phyloP scores from a whole-genome alignment of 2,797 vertebrate genomes.

The Hippopotamyrus pictus region DNA sequence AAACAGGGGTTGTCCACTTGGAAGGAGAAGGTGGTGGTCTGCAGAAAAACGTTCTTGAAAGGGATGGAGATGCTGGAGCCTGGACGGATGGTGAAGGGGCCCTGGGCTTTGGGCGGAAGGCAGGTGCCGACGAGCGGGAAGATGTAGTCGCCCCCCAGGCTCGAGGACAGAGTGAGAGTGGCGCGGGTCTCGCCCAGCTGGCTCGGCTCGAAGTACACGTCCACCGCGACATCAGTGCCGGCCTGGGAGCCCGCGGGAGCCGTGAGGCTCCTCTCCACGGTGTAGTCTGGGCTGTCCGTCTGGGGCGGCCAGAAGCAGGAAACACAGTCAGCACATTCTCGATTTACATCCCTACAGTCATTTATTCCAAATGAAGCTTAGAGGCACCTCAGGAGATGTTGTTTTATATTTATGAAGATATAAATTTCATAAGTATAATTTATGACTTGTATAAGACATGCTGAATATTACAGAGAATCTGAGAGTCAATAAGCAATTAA shows the following conservation, averaged over 20 bases:
- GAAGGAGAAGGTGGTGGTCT: slow-evolving; percentile 59
- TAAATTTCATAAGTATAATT: neutral
- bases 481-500: slow-evolving; percentile 6
- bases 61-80: slow-evolving; percentile 61
- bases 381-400: neutral
- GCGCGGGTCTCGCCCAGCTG: slow-evolving; percentile 67
- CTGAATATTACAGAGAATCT: neutral
- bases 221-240: slow-evolving; percentile 62
- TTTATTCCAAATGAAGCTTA: slow-evolving; percentile 4
- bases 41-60: slow-evolving; percentile 80
- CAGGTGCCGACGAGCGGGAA: slow-evolving; percentile 70
- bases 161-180: slow-evolving; percentile 61
- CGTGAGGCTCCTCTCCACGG: slow-evolving; percentile 53
- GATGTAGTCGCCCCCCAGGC: slow-evolving; percentile 59
- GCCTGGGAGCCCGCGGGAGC: slow-evolving; percentile 50
- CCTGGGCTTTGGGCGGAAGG: slow-evolving; percentile 70
- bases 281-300: slow-evolving; percentile 67
- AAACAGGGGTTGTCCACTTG: slow-evolving; percentile 71
- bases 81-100: slow-evolving; percentile 61
- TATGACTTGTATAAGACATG: neutral
- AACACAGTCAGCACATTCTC: neutral
- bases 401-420: slow-evolving; percentile 10
- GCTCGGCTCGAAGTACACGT: slow-evolving; percentile 76
- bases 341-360: neutral
- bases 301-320: slow-evolving; percentile 35